Conservation (phyloP, 2,113 vertebrate species). For the Buteo buteo region DNA sequence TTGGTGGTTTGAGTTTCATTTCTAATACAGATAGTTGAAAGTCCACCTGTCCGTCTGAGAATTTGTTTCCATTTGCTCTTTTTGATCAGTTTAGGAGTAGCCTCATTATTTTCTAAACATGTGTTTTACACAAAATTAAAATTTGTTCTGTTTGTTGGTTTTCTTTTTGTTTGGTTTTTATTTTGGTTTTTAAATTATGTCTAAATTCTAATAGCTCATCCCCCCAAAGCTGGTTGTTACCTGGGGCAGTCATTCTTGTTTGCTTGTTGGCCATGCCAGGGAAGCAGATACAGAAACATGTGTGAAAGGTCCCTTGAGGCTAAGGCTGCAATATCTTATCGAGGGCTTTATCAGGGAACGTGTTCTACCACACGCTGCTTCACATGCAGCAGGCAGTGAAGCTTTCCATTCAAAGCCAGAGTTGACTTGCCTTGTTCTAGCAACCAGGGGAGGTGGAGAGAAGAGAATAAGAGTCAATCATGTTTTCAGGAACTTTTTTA, state of each 20-base stretch:
- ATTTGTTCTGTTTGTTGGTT: neutral
- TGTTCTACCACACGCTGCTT: neutral
- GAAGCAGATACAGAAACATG: neutral
- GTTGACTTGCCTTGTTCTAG: neutral
- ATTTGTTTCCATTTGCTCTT: neutral
- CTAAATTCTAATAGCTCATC: neutral
- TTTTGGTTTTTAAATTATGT: neutral
- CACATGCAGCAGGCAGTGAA: neutral
- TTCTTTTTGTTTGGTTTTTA: neutral
- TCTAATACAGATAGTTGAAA: neutral
- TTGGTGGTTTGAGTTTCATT: neutral
- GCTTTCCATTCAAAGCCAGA: neutral
- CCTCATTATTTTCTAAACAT: neutral
- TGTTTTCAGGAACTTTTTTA: neutral
- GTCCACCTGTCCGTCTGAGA: neutral
- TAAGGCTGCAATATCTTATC: neutral
- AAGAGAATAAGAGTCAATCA: neutral
- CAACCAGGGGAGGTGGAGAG: neutral
- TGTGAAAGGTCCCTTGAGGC: neutral
- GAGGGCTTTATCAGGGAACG: accelerated
- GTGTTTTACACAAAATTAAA: neutral
- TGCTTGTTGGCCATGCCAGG: neutral
- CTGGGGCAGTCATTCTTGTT: neutral
- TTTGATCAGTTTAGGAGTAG: neutral
- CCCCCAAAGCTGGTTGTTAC: neutral